Evolutionary conservation across 2,888 invertebrate species (phyloP).

Genomic region (Spodoptera picta): DNA sequence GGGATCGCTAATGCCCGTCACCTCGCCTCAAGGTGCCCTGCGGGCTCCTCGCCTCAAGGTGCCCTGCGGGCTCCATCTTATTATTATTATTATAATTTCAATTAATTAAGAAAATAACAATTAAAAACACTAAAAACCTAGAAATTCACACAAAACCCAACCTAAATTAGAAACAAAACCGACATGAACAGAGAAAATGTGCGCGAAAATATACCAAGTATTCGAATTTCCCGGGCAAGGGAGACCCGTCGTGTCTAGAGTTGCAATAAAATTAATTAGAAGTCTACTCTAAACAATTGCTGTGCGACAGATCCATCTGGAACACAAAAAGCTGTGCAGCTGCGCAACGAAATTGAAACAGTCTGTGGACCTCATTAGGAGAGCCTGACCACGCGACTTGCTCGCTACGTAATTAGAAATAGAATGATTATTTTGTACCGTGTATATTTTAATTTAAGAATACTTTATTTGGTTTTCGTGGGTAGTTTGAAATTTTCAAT

Average conservation of each 20-base stretch:
- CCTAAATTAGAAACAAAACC: background rate
- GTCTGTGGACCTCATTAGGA: constrained; percentile 69
- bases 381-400: constrained; percentile 48
- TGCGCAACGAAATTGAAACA: constrained; percentile 70
- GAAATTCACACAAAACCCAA: background rate
- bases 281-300: constrained; percentile 62
- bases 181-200: background rate
- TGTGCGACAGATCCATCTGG: constrained; percentile 64
- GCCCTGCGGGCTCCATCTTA: too few relatives aligned
- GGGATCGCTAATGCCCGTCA: too few relatives aligned
- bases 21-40: too few relatives aligned
- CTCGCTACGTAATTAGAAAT: constrained; percentile 59
- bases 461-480: background rate
- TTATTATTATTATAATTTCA: too few relatives aligned
- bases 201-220: constrained; percentile 16
- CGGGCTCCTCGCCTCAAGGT: too few relatives aligned
- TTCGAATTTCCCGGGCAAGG: constrained; percentile 32
- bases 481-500: too few relatives aligned
- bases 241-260: constrained; percentile 31
- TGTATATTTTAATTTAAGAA: constrained; percentile 32
- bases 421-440: constrained; percentile 35
- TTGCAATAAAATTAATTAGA: constrained; percentile 57
- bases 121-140: too few relatives aligned
- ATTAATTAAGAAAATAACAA: too few relatives aligned
- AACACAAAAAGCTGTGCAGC: constrained; percentile 58